Percentiles rank a stretch among this genome's conserved stretches.
These are phyloP conservation scores for Allolobophora icterica DNA, from an alignment of 2,888 invertebrate genomes.

Conservation along the genomic window DNA sequence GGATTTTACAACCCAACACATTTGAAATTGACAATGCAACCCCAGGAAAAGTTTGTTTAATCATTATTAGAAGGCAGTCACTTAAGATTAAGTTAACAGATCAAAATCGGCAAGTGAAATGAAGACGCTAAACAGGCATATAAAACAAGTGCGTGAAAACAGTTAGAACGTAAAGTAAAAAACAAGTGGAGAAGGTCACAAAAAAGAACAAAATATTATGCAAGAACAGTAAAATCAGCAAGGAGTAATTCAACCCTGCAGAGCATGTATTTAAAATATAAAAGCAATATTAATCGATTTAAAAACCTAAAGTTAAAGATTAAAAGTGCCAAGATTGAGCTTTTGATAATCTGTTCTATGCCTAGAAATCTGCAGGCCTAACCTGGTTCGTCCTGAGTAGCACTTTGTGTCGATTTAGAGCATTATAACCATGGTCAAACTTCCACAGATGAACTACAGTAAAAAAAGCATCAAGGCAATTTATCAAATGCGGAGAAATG, in stretches of 20 bases:
- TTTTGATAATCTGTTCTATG: background rate
- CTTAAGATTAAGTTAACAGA: background rate
- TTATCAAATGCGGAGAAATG: background rate
- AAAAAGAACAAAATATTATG: too few relatives aligned
- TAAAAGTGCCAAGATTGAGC: background rate
- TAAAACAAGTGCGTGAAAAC: too few relatives aligned
- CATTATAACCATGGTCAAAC: constrained; percentile 27
- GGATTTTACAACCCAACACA: background rate
- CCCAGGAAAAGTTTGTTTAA: too few relatives aligned
- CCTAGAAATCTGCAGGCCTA: too few relatives aligned
- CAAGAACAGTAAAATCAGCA: too few relatives aligned
- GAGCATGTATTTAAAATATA: too few relatives aligned
- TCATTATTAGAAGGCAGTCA: background rate
- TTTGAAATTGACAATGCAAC: background rate
- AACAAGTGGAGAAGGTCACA: too few relatives aligned
- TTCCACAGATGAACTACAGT: constrained; percentile 32
- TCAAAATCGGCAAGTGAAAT: background rate
- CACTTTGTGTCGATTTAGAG: constrained; percentile 25
- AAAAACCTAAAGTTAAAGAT: background rate
- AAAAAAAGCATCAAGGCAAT: constrained; percentile 47
- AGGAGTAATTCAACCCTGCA: too few relatives aligned
- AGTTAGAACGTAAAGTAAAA: too few relatives aligned
- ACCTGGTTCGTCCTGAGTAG: constrained; percentile 30
- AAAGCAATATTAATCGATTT: background rate
- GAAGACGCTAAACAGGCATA: too few relatives aligned